Evolutionary conservation across 2,888 invertebrate species (phyloP).

Genomic region (Formica aserva): DNA sequence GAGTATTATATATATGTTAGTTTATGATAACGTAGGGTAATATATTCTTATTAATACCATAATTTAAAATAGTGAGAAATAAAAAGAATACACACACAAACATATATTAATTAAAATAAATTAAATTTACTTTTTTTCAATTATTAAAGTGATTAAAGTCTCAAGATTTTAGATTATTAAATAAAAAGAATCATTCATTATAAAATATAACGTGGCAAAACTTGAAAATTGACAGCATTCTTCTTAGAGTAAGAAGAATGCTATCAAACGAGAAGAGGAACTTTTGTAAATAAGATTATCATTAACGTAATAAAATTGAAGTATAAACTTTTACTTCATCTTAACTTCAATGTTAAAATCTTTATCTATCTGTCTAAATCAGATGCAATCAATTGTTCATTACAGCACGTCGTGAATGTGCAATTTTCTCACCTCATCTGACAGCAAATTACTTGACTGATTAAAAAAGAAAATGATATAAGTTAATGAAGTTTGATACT

Average conservation of each 20-base stretch:
- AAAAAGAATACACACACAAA: neutral
- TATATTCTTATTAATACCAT: neutral
- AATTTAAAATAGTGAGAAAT: slow-evolving; percentile 23
- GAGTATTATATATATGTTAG: neutral
- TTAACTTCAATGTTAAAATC: slow-evolving; percentile 10
- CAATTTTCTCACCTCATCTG: slow-evolving; percentile 23
- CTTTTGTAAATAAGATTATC: neutral
- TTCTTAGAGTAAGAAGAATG: neutral
- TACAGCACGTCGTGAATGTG: neutral
- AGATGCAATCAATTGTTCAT: slow-evolving; percentile 30
- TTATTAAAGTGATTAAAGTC: neutral
- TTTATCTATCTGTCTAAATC: slow-evolving; percentile 26
- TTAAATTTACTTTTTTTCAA: neutral
- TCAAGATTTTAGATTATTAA: neutral
- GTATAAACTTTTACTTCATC: neutral
- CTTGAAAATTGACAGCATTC: neutral
- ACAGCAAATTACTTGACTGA: slow-evolving; percentile 21
- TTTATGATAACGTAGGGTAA: slow-evolving; percentile 11
- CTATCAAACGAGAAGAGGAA: neutral
- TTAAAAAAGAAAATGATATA: slow-evolving; percentile 21
- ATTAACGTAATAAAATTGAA: slow-evolving; percentile 1
- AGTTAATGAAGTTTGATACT: neutral
- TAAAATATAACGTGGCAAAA: neutral
- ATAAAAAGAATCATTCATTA: neutral
- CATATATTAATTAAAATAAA: too few species aligned